Base-by-base conservation (phyloP, 2,113 vertebrate species). In the Hucho hucho region DNA sequence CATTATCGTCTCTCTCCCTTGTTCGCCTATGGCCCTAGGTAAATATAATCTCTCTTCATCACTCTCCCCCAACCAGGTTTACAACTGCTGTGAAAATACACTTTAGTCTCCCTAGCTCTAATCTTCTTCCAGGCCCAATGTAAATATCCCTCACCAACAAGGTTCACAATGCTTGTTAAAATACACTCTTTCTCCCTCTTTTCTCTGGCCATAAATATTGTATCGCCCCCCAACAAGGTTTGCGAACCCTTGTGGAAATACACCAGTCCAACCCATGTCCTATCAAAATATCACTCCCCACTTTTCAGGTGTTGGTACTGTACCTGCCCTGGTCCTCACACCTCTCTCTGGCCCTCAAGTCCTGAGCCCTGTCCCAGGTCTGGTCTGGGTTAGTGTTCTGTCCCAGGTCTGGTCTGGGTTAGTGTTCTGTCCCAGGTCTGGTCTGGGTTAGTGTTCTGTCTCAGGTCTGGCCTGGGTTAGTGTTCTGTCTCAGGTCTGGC, bases 281-380 rank as follows among this genome's bases (percentile, higher is more conserved):
- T 26, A 6, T 70, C 7, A 18, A 65, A 20, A 64, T 11, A 22
- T 47, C 37, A 28, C 2, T 69, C 56, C 69, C 29, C 9, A 11
- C 61, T 46, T 25, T 14, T 20, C 9, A 59, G 13, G 2, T 59
- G 58, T 58, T 65, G 72, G 63, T 47, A 78, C 73, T 77, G 63
- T 47, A 78, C 73, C 80, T 80, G 78, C 67, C 28, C 32, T 64
- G 43, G 29, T 70, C 18, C 20, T 16, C 56, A 58, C 16, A n/a
- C 56, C 16, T 58, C 56, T 58, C 56, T 58, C 56, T 59, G 14
- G 49, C 5, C n/a, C 58, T 18, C 16, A 53, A 43, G 7, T 53
- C 49, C 49, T 18, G 12, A 18, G 49, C 14, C 49, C 22, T 64
- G 18, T 61, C 37, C 63, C 37, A 56, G 28, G 18, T 58, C 70